phyloP scores from a whole-genome alignment of 1,140 invertebrate species.

The Elymnias hypermnestra region DNA sequence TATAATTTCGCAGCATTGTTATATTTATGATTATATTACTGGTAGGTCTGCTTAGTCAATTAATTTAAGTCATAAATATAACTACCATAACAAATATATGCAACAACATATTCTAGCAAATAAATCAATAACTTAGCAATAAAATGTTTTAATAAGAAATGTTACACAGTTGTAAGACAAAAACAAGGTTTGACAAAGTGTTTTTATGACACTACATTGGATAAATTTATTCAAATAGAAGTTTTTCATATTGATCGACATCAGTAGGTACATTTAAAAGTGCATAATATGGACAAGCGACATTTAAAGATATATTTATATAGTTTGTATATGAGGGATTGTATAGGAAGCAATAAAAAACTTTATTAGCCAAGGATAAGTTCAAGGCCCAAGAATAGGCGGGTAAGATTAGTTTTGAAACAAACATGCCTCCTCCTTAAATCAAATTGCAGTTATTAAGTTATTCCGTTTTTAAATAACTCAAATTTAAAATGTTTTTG shows the following conservation, averaged over 20 bases:
- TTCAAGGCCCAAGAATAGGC: constrained; percentile 5
- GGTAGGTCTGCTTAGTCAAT: too few species aligned
- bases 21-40: too few species aligned
- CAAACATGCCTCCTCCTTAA: too few species aligned
- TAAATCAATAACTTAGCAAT: neutral
- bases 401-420: too few species aligned
- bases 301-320: neutral
- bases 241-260: neutral
- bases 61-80: too few species aligned
- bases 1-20: too few species aligned
- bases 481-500: too few species aligned
- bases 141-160: neutral
- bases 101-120: neutral
- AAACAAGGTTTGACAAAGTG: neutral
- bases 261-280: neutral
- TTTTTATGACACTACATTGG: neutral
- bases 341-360: constrained; percentile 6
- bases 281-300: neutral
- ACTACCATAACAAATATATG: neutral
- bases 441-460: too few species aligned
- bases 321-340: constrained; percentile 5
- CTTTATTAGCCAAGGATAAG: constrained; percentile 8
- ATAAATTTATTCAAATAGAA: neutral
- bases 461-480: too few species aligned
- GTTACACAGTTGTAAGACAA: neutral